Base-by-base conservation (phyloP, 2,888 invertebrate genomes). In the Trichogramma dendrolimi region DNA sequence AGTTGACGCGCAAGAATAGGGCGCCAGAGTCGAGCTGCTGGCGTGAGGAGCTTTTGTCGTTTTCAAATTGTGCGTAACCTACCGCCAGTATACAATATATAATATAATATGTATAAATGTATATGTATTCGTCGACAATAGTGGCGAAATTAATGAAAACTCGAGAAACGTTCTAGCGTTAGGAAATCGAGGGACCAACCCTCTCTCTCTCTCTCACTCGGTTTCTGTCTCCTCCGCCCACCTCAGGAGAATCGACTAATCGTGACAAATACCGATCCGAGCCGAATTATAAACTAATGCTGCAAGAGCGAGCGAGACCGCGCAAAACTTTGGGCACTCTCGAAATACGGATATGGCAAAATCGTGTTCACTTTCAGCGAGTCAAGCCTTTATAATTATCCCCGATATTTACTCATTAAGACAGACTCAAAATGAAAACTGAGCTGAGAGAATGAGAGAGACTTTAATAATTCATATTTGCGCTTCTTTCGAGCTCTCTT, bases 221-320 rank as follows among this genome's bases (percentile, higher is more conserved):
- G 14, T 27, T 27, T 27, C 27, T 27, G 38, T 53, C 60, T 62
- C 63, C 61, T 63, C 63, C 51, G 65, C 61, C 61, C 46, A 55
- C 47, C 60, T 59, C 59, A 62, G 65, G 68, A 60, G 69, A 70
- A 71, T 75, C 73, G 75, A 72, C 74, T 78, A 78, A 78, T 78
- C 76, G 77, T 77, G 76, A 77, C 77, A 77, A 78, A 77, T 77
- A 77, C 76, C 75, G 76, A 78, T 77, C 75, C 74, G 62, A 74
- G 73, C 73, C 74, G 74, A 77, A 77, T 77, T 76, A 77, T 76
- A 77, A 77, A 76, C 76, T 77, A 76, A 76, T 76, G 77, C 73
- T 74, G 74, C 69, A 71, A 68, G 27, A 27, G 27, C 67, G 71
- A 73, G 75, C 75, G 8, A n/a, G 7, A 52, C n/a, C 5, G 52